A percentile compares a stretch with the other conserved stretches of the same genome.
phyloP scores from a whole-genome alignment of 2,888 invertebrate species.

The Drosophila subquinaria region DNA sequence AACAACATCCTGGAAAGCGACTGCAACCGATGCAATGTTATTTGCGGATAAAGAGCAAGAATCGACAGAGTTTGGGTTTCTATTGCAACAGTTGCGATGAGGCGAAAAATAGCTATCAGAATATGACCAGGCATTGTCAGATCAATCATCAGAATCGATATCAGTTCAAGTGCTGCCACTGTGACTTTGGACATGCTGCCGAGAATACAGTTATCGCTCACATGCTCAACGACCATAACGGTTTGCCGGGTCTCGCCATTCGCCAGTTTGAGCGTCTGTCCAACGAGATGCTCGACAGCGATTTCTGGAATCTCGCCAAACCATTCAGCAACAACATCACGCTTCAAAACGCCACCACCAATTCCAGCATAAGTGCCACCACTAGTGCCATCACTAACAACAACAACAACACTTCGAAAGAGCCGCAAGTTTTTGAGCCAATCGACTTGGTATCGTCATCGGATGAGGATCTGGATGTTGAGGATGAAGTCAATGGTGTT shows the following conservation, averaged over 20 bases:
- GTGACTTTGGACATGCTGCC: slow-evolving; percentile 86
- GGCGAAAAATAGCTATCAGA: slow-evolving; percentile 32
- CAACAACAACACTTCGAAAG: neutral
- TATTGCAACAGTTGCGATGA: slow-evolving; percentile 46
- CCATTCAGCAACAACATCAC: slow-evolving; percentile 45
- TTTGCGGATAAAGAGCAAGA: slow-evolving; percentile 30
- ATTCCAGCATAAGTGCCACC: neutral
- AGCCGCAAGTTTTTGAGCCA: neutral
- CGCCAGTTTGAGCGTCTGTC: slow-evolving; percentile 83
- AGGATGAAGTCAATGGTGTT: neutral
- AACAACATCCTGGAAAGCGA: slow-evolving; percentile 8
- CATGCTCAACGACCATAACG: slow-evolving; percentile 35
- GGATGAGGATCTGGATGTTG: slow-evolving; percentile 44
- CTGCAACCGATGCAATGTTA: slow-evolving; percentile 40
- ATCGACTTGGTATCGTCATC: slow-evolving; percentile 47
- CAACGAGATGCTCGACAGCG: slow-evolving; percentile 40
- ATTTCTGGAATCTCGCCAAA: slow-evolving; percentile 85
- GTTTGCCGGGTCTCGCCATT: slow-evolving; percentile 86
- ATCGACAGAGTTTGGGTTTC: slow-evolving; percentile 69
- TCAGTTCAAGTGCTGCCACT: slow-evolving; percentile 91
- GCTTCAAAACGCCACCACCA: neutral
- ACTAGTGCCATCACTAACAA: neutral
- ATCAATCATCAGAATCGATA: slow-evolving; percentile 88
- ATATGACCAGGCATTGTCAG: slow-evolving; percentile 60
- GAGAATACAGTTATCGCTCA: slow-evolving; percentile 65